Conservation (phyloP, 2,797 vertebrate species). For the Diplodus puntazzo region DNA sequence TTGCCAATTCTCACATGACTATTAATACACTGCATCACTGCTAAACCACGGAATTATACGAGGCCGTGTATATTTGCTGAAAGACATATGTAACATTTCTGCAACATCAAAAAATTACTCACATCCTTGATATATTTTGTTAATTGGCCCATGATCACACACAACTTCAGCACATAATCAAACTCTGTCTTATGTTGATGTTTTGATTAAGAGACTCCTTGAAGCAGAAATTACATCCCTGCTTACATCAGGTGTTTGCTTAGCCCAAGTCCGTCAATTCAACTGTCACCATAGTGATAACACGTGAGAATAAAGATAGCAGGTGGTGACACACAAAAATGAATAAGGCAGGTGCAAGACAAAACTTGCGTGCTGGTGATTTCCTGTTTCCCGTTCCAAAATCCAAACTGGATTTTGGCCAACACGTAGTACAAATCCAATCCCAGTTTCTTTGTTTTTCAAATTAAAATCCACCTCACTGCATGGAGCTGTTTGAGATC, state of each 20-base stretch:
- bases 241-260: too few relatives aligned
- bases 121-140: too few relatives aligned
- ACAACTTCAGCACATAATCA: too few relatives aligned
- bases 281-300: not conserved
- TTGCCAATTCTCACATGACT: not conserved
- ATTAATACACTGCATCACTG: not conserved
- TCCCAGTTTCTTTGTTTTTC: too few relatives aligned
- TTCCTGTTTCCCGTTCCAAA: not conserved
- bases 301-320: not conserved
- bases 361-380: not conserved
- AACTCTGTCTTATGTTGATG: too few relatives aligned
- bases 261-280: not conserved
- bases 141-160: too few relatives aligned
- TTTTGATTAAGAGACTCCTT: too few relatives aligned
- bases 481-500: too few relatives aligned
- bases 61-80: not conserved
- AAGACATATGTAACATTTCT: not conserved
- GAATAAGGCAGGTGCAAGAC: not conserved
- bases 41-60: slow-evolving; percentile 3
- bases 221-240: too few relatives aligned
- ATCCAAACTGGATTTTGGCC: too few relatives aligned
- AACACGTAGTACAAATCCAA: too few relatives aligned
- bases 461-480: not conserved
- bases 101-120: too few relatives aligned
- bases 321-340: not conserved